Conservation (phyloP, 2,888 invertebrate species). For the Tanytarsus gracilentus region DNA sequence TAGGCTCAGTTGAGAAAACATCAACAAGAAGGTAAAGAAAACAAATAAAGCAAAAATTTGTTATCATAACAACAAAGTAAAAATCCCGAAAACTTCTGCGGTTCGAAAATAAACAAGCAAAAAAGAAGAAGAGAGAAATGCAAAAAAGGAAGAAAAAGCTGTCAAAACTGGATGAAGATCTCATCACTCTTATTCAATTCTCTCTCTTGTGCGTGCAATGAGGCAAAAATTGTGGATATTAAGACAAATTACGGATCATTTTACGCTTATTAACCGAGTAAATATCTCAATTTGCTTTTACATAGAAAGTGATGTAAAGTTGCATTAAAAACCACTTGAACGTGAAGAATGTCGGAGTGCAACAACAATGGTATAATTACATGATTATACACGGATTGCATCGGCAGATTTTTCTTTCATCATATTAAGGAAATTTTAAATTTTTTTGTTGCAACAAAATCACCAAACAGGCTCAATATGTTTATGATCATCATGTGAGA, state of each 20-base stretch:
- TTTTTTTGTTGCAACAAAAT: background rate
- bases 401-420: no score
- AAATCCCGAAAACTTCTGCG: conserved; percentile 9
- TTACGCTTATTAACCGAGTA: conserved; percentile 24
- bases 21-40: background rate
- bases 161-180: conserved; percentile 21
- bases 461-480: background rate
- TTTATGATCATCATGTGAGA: background rate
- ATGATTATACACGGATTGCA: conserved; percentile 25
- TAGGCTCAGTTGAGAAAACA: conserved; percentile 15
- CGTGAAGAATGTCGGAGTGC: background rate
- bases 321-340: conserved; percentile 24
- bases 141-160: conserved; percentile 15
- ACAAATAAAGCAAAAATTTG: background rate
- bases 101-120: conserved; percentile 23
- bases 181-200: no score
- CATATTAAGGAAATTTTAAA: background rate
- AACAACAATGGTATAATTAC: conserved; percentile 6
- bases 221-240: conserved; percentile 17
- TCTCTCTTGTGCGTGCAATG: conserved; percentile 2
- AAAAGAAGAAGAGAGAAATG: background rate
- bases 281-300: background rate
- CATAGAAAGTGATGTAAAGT: conserved; percentile 5
- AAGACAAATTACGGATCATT: conserved; percentile 24
- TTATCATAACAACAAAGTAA: background rate